Evolutionary conservation across 64 coral and sea anemone genomes (phyloP), one percentile per base, ranked within the genome.

Genomic region (Montipora capricornis): DNA sequence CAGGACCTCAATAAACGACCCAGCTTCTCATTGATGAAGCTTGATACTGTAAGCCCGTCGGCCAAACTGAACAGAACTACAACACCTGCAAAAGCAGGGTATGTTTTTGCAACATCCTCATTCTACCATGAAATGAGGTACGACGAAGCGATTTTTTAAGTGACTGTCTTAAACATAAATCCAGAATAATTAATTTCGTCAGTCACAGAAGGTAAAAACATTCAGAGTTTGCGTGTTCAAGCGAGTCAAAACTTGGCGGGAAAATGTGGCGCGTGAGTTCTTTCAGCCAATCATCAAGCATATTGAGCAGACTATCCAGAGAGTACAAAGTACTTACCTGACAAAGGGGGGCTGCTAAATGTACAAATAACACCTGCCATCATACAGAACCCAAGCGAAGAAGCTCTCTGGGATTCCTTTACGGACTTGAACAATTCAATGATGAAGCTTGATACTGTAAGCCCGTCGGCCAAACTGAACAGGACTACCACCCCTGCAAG

Each of bases 391-490:
- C 81, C 81, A 3, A 84, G 59, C 8, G 26, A 47, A 68, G 44
- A 17, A 20, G 81, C 81, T 68, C 81, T 62, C 20, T 84, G 59
- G 9, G 81, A 68, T 17, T 64, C 81, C 59, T 84, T 13, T 16
- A 84, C 61, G 8, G 81, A 68, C 81, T 68, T 84, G 16, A 84
- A 68, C 44, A 84, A 60, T 14, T 68, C 81, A 10, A 84, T 84
- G 47, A 84, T 67, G 8, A 47, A 84, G 20, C 69, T 76, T 5
- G 74, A 75, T 9, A 88, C 71, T 20, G 76, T 29, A 29, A 77
- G 19, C 4, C 91, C 91, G 45, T 80, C 84, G 4, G 24, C 73
- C 14, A 87, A 14, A 64, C 90, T 74, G 48, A 80, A 93, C 4
- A 79, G 20, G 16, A 87, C 47, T 0, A 79, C 75, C 44, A 87